phyloP scores from a whole-genome alignment of 2,888 invertebrate species.

The Apamea anceps region DNA sequence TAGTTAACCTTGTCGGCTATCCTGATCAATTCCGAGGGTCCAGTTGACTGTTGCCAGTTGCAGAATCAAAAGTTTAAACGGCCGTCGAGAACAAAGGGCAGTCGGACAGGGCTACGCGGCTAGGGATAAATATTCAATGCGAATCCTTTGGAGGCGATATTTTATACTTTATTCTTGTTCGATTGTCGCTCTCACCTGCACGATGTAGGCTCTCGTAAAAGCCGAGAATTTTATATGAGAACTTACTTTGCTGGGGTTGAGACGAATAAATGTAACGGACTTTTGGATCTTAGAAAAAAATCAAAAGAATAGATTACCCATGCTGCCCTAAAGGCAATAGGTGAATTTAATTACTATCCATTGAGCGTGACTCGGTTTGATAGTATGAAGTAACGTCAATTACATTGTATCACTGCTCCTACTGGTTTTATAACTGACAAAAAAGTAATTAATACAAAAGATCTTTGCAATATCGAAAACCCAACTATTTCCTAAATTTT shows the following conservation, averaged over 20 bases:
- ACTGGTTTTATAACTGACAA: constrained; percentile 38
- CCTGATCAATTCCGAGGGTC: constrained; percentile 85
- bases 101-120: constrained; percentile 85
- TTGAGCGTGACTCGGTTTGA: constrained; percentile 38
- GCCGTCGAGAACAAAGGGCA: constrained; percentile 88
- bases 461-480: constrained; percentile 12
- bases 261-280: constrained; percentile 70
- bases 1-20: constrained; percentile 65
- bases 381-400: constrained; percentile 38
- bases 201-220: constrained; percentile 74
- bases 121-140: constrained; percentile 89
- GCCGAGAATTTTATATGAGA: constrained; percentile 74
- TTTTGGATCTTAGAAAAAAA: constrained; percentile 60
- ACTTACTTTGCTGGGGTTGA: constrained; percentile 67
- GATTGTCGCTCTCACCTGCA: constrained; percentile 88
- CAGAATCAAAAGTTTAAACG: constrained; percentile 91
- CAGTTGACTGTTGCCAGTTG: constrained; percentile 90
- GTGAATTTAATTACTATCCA: constrained; percentile 58
- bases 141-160: constrained; percentile 90
- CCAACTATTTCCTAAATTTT: constrained; percentile 23
- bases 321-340: constrained; percentile 33
- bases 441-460: constrained; percentile 44
- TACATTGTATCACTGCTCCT: constrained; percentile 34
- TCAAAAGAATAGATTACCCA: constrained; percentile 62
- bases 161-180: constrained; percentile 86